Base-by-base conservation (phyloP, 1,140 invertebrate genomes). In the Listronotus bonariensis region DNA sequence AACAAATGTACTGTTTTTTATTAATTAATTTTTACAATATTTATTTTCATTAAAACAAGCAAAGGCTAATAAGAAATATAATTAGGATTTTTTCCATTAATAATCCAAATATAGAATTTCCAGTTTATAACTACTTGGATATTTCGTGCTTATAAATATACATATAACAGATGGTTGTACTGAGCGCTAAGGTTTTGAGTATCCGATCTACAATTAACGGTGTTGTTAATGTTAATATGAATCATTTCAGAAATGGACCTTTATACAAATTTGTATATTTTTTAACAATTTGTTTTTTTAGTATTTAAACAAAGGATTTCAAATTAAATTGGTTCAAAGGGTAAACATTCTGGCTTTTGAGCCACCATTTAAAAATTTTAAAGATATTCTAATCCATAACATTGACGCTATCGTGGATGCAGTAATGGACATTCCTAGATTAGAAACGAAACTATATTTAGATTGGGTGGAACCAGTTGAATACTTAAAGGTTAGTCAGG, bases 101-200 rank as follows among this genome's bases (percentile, higher is more conserved):
- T n/a, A n/a, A n/a, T n/a, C n/a, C n/a, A n/a, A n/a, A n/a, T n/a
- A n/a, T n/a, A n/a, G n/a, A n/a, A n/a, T n/a, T n/a, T n/a, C n/a
- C n/a, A n/a, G n/a, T n/a, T n/a, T n/a, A n/a, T n/a, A n/a, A n/a
- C n/a, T n/a, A n/a, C n/a, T n/a, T n/a, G n/a, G n/a, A n/a, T n/a
- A n/a, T n/a, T n/a, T n/a, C n/a, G n/a, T n/a, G n/a, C n/a, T n/a
- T n/a, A 80, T 82, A 53, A 80, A 81, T 55, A 83, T 93, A 53
- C 89, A 90, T 0, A 82, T 90, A 62, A 80, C 95, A 26, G 92
- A 96, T n/a, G n/a, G n/a, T n/a, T n/a, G n/a, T n/a, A n/a, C n/a
- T n/a, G n/a, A 78, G 88, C 83, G 8, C 78, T 85, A 62, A 75
- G 90, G 1, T 89, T 88, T 72, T 77, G n/a, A n/a, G n/a, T n/a